Base-by-base conservation (phyloP, 1,140 invertebrate species). In the Musca vetustissima region DNA sequence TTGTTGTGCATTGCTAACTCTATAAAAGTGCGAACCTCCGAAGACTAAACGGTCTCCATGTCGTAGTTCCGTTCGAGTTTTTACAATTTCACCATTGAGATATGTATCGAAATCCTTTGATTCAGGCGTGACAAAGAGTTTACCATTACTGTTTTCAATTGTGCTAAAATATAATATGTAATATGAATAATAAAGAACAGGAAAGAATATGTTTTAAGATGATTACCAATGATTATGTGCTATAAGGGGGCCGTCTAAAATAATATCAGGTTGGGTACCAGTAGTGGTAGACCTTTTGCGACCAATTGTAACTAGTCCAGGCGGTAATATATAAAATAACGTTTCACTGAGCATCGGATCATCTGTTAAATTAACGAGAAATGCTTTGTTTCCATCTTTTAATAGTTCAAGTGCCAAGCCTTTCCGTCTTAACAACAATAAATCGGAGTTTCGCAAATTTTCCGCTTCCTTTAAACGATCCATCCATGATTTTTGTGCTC, bases 271-370 rank as follows among this genome's bases (percentile, higher is more conserved):
- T 32, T 81, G 24, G 19, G 71, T 79, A 0, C 64, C n/a, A 22
- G 59, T 57, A 21, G 68, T 70, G 4, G 74, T 73, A 6, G 74
- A 64, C 14, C 72, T 76, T 1, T 73, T 71, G 28, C 81, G 83
- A 15, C 87, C 86, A 15, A 88, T 82, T 17, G 79, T 81, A 3
- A 86, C 83, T 14, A 71, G 71, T 47, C 86, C 86, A 21, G 78
- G 75, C 24, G 86, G 86, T 53, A 92, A 76, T 0, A 89, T 77
- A 76, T 91, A 92, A 69, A 89, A 84, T 66, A 92, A 82, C 6
- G 87, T 89, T 73, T 90, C 89, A 2, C 88, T 89, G n/a, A 91
- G 77, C 76, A 89, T 88, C 7, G 90, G 89, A 83, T 91, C 90
- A 49, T 89, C 88, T 52, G 88, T 85, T 19, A 91, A 84, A 83